Evolutionary conservation across 2,113 vertebrate genomes (phyloP).

Genomic region (Eptesicus fuscus): DNA sequence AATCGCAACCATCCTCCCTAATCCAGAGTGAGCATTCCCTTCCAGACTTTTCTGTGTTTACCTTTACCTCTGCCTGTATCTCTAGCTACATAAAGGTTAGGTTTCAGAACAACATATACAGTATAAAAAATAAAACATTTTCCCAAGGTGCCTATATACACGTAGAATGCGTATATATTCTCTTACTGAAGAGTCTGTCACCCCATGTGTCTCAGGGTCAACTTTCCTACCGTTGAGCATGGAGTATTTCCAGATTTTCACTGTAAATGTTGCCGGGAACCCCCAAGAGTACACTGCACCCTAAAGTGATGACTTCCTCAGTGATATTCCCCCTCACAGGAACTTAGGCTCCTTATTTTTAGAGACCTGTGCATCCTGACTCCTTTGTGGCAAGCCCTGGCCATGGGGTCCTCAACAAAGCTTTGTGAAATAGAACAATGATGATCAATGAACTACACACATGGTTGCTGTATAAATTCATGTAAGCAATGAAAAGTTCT

Average conservation of each 20-base stretch:
- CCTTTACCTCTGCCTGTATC: not conserved
- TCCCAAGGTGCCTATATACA: not conserved
- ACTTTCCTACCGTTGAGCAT: not conserved
- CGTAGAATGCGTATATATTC: not conserved
- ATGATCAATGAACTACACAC: not conserved
- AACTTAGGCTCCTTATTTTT: not conserved
- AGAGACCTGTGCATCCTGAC: not conserved
- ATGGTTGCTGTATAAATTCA: not conserved
- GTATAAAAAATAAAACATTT: not conserved
- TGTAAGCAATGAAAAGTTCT: not conserved
- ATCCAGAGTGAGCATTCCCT: not conserved
- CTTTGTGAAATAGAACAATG: not conserved
- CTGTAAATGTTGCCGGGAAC: not conserved
- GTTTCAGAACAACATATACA: not conserved
- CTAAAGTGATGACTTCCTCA: not conserved
- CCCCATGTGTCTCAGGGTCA: not conserved
- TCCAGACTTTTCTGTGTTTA: not conserved
- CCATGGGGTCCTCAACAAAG: rapidly evolving
- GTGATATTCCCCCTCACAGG: not conserved
- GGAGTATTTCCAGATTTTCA: not conserved
- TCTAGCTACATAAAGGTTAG: not conserved
- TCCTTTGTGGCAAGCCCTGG: not conserved
- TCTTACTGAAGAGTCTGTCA: not conserved
- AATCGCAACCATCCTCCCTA: not conserved
- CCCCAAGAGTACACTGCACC: not conserved